Percentiles rank a stretch among this genome's conserved stretches.
Conservation (phyloP, 2,797 vertebrate genomes). For the Pteronotus mesoamericanus region DNA sequence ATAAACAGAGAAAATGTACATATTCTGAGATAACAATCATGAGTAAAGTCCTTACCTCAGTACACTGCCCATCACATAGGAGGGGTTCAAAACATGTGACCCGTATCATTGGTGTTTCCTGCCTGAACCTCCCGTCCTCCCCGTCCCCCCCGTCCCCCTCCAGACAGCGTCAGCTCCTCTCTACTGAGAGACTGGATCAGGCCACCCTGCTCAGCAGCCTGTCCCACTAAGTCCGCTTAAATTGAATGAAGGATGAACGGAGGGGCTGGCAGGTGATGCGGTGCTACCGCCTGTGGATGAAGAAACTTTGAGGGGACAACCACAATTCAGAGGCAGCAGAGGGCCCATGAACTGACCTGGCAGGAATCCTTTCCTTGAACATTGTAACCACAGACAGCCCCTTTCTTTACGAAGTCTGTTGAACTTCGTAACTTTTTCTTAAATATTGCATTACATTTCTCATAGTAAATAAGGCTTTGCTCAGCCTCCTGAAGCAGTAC, state of each 20-base stretch:
- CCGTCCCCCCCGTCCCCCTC: neutral
- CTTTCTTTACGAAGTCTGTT: fast-evolving
- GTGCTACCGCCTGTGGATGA: neutral
- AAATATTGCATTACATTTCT: neutral
- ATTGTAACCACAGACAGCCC: conserved; percentile 16
- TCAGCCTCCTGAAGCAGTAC: neutral
- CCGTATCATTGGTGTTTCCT: neutral
- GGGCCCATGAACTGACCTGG: conserved; percentile 38
- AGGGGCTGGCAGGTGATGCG: neutral
- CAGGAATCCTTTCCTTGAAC: conserved; percentile 39
- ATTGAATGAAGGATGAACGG: neutral
- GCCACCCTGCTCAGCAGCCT: neutral
- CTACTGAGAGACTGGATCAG: neutral
- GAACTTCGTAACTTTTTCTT: fast-evolving
- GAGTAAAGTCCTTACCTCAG: neutral
- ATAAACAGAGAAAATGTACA: neutral
- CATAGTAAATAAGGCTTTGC: neutral
- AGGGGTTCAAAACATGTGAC: neutral
- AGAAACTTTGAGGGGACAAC: neutral
- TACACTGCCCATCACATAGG: neutral
- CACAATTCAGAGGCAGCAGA: neutral
- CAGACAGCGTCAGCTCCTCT: neutral
- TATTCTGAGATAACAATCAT: neutral
- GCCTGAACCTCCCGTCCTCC: neutral
- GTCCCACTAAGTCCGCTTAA: neutral